Evolutionary conservation across 2,888 invertebrate genomes (phyloP).

Genomic region (Trissonchulus latispiculum): DNA sequence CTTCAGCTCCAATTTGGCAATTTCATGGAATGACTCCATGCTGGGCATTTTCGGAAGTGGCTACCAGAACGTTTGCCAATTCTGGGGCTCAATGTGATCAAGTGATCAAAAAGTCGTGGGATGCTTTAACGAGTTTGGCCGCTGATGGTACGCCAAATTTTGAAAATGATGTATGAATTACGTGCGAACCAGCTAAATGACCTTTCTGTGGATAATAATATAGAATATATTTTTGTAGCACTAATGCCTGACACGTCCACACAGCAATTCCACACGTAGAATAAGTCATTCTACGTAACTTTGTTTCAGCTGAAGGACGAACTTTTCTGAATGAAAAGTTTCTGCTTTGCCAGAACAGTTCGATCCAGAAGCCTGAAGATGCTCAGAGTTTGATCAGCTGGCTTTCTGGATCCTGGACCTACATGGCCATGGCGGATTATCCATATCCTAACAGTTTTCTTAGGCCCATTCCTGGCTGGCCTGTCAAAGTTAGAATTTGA

Average conservation of each 20-base stretch:
- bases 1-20: constrained; percentile 81
- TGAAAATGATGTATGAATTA: no score
- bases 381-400: constrained; percentile 57
- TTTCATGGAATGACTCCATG: constrained; percentile 70
- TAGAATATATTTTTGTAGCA: no score
- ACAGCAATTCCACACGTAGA: no score
- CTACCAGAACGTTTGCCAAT: constrained; percentile 62
- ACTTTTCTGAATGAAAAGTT: constrained; percentile 61
- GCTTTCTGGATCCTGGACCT: constrained; percentile 61
- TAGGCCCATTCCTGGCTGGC: constrained; percentile 63
- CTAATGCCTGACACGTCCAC: no score
- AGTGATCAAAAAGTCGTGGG: constrained; percentile 69
- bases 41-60: constrained; percentile 62
- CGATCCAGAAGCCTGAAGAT: constrained; percentile 49
- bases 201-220: no score
- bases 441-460: constrained; percentile 78
- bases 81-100: constrained; percentile 56
- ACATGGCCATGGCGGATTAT: constrained; percentile 88
- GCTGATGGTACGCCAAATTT: not conserved
- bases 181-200: no score
- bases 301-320: constrained; percentile 59
- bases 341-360: constrained; percentile 57
- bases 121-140: constrained; percentile 50
- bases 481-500: constrained; percentile 65
- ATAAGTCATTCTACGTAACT: no score